phyloP scores from a whole-genome alignment of 2,113 vertebrate species.

The Seriola dumerili region DNA sequence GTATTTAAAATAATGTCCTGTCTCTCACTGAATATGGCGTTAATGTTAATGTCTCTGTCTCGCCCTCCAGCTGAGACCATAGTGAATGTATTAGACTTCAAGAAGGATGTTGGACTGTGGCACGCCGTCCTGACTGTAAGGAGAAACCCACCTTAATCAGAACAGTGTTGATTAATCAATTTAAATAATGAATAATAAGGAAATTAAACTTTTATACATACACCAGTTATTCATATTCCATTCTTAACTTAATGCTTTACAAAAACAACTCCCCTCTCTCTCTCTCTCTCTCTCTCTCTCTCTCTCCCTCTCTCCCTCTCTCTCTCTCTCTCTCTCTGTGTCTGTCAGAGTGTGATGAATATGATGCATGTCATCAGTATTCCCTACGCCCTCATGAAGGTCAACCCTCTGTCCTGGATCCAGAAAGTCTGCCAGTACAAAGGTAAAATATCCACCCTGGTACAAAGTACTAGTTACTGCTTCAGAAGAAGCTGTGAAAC shows the following conservation, averaged over 20 bases:
- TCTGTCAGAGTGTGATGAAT: slow-evolving; percentile 82
- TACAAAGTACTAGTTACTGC: background rate
- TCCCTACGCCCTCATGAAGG: slow-evolving; percentile 86
- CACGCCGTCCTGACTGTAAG: slow-evolving; percentile 80
- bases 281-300: background rate
- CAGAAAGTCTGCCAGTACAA: slow-evolving; percentile 84
- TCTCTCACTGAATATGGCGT: background rate
- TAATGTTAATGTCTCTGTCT: background rate
- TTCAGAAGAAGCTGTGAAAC: too few relatives aligned
- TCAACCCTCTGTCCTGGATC: slow-evolving; percentile 86
- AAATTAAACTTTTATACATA: too few relatives aligned
- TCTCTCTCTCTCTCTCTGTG: background rate
- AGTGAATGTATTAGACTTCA: slow-evolving; percentile 83
- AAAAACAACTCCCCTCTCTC: background rate
- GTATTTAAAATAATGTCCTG: too few relatives aligned
- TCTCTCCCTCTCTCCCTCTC: background rate
- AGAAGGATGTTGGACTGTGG: slow-evolving; percentile 82
- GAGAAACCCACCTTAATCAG: background rate
- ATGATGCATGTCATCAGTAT: slow-evolving; percentile 85
- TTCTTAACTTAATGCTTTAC: background rate
- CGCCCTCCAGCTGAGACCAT: slow-evolving; percentile 76
- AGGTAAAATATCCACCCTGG: slow-evolving; percentile 65
- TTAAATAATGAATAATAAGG: too few relatives aligned
- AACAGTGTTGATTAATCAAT: background rate
- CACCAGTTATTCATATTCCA: too few relatives aligned